Conservation (phyloP, 1,140 invertebrate species). For the Eumeta japonica region DNA sequence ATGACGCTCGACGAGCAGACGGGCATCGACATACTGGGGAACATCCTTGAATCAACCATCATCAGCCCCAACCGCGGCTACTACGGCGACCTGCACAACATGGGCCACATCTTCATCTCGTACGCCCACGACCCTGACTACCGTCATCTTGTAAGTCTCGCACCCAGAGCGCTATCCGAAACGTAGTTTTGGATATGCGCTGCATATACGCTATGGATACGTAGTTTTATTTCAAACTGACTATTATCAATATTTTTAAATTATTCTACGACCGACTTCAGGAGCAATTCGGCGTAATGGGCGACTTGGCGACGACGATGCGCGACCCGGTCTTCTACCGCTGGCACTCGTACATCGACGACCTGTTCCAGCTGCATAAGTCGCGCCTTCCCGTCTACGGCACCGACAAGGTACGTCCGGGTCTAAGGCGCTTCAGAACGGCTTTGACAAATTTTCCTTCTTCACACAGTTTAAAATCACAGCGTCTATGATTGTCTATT, state of each 20-base stretch:
- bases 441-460: no score
- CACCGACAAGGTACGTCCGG: conserved; percentile 26
- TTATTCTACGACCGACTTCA: conserved; percentile 10
- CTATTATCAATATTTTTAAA: not conserved
- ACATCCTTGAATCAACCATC: conserved; percentile 74
- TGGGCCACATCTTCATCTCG: conserved; percentile 59
- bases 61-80: conserved; percentile 65
- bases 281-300: conserved; percentile 67
- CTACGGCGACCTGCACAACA: conserved; percentile 64
- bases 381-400: conserved; percentile 58
- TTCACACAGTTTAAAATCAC: no score
- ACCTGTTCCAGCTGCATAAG: conserved; percentile 78
- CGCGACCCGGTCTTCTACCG: conserved; percentile 84
- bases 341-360: conserved; percentile 79
- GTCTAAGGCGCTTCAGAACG: no score
- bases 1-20: conserved; percentile 63
- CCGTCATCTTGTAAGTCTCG: conserved; percentile 53
- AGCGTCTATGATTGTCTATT: no score
- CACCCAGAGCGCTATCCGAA: no score
- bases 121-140: conserved; percentile 61
- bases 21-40: conserved; percentile 79
- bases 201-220: not conserved
- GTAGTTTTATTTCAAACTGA: not conserved
- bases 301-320: conserved; percentile 65
- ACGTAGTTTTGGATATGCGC: not conserved